phyloP scores from a whole-genome alignment of 2,113 vertebrate species.

The Sporophila hypoxantha region DNA sequence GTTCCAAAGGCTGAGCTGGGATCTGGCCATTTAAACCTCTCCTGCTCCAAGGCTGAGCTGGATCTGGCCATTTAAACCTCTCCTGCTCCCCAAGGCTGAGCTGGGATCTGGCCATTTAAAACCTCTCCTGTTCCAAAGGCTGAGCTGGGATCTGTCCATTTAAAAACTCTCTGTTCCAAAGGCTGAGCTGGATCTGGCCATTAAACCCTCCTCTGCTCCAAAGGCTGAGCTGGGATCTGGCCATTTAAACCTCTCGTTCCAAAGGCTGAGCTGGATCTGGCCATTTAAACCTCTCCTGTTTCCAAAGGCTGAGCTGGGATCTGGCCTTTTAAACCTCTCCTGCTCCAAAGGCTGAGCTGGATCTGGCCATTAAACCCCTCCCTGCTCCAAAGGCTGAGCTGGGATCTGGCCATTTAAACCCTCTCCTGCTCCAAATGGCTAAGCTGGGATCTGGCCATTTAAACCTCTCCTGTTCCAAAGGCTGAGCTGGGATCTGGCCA shows the following conservation, averaged over 20 bases:
- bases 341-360: not conserved
- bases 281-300: not conserved
- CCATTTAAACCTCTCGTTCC: too few species aligned
- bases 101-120: not conserved
- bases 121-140: not conserved
- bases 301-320: not conserved
- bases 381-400: not conserved
- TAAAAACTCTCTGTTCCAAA: too few species aligned
- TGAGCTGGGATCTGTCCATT: not conserved
- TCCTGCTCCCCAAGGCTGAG: not conserved
- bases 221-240: not conserved
- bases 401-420: not conserved
- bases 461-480: not conserved
- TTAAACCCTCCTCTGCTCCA: too few species aligned
- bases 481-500: not conserved
- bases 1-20: not conserved
- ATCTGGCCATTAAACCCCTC: fast-evolving
- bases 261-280: not conserved
- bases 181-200: not conserved
- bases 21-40: too few species aligned
- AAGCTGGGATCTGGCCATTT: not conserved
- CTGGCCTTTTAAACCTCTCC: too few species aligned
- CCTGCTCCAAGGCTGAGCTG: not conserved
- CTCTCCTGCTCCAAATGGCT: too few species aligned
- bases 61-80: too few species aligned